Percentiles rank a stretch among this genome's conserved stretches.
These are phyloP conservation scores for Coranthus polyacanthus DNA, from an alignment of 2,797 vertebrate genomes.

Conservation along the genomic window DNA sequence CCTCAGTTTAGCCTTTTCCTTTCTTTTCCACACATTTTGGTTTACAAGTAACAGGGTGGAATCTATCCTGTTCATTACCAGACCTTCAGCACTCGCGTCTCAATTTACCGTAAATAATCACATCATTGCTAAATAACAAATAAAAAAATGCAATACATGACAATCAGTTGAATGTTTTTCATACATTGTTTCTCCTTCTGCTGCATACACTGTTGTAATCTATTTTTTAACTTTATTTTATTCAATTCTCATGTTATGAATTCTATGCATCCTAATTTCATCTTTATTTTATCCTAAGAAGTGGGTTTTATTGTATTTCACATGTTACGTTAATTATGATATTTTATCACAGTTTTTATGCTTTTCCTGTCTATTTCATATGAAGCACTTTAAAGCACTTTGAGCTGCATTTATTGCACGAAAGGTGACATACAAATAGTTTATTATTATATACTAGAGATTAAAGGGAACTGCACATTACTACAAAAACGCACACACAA, in stretches of 20 bases:
- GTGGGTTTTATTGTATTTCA: no score
- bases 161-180: not conserved
- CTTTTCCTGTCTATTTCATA: no score
- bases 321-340: no score
- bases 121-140: conserved; percentile 6
- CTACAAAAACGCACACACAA: conserved; percentile 8
- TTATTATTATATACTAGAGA: not conserved
- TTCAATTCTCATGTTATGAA: no score
- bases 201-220: not conserved
- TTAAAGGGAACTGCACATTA: not conserved
- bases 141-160: no score
- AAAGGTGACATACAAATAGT: no score
- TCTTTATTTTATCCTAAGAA: no score
- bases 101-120: conserved; percentile 11
- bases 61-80: not conserved
- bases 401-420: no score
- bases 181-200: not conserved
- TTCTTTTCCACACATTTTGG: conserved; percentile 8
- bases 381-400: no score
- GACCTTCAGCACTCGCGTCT: conserved; percentile 30
- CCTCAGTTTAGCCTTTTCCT: not conserved
- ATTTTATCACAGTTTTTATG: no score
- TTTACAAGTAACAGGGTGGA: not conserved
- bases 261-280: no score
- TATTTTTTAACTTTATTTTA: no score